These are phyloP conservation scores for Phenganax subtilis DNA, from an alignment of 92 coral and sea anemone species.

Conservation along the genomic window DNA sequence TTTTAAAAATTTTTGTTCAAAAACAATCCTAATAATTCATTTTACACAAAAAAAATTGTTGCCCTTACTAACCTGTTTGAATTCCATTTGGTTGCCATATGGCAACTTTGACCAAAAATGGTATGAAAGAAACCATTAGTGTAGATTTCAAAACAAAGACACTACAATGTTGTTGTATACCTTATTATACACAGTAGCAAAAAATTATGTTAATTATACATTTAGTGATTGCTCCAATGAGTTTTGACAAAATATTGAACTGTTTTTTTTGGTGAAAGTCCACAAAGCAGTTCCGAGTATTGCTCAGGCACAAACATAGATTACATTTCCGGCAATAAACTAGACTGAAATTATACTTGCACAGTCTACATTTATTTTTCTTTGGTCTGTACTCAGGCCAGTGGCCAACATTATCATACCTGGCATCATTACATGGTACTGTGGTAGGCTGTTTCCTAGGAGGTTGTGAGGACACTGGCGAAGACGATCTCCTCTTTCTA, in stretches of 20 bases:
- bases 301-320: not conserved
- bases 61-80: not conserved
- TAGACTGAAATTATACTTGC: not conserved
- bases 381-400: constrained; percentile 2
- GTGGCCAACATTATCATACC: constrained; percentile 6
- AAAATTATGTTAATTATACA: not conserved
- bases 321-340: constrained; percentile 15
- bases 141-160: not conserved
- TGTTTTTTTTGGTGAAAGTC: not conserved
- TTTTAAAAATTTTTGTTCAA: too few relatives aligned
- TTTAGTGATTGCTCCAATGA: not conserved
- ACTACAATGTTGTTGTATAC: not conserved
- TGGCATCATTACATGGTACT: not conserved
- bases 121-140: not conserved
- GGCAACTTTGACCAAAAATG: constrained; percentile 16
- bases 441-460: constrained; percentile 17
- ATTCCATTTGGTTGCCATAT: constrained; percentile 9
- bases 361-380: not conserved
- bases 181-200: not conserved
- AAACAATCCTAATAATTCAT: too few relatives aligned
- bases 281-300: not conserved
- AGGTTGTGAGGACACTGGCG: not conserved
- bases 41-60: not conserved
- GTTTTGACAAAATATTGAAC: not conserved
- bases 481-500: constrained; percentile 11